A percentile compares a stretch with the other conserved stretches of the same genome.
Evolutionary conservation across 2,888 invertebrate species (phyloP).

Genomic region (Callyntrura sp.): DNA sequence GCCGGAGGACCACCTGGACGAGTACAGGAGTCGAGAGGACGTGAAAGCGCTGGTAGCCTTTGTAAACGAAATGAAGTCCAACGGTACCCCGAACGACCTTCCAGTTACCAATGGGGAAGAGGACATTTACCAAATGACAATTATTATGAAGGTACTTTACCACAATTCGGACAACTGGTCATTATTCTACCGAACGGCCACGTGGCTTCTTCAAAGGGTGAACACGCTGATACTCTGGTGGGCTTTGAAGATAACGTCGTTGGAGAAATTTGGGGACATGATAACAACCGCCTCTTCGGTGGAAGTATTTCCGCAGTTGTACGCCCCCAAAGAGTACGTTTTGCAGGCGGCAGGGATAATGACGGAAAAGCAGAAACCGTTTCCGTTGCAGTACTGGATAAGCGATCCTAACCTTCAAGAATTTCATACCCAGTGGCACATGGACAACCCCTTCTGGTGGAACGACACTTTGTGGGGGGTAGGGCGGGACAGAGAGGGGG

Average conservation of each 20-base stretch:
- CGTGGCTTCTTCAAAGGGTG: slow-evolving; percentile 27
- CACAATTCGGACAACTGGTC: slow-evolving; percentile 41
- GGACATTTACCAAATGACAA: background rate
- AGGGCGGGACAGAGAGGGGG: slow-evolving; percentile 88
- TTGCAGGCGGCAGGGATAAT: background rate
- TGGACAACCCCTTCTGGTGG: slow-evolving; percentile 89
- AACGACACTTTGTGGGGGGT: slow-evolving; percentile 86
- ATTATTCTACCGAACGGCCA: slow-evolving; percentile 43
- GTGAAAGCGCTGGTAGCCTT: background rate
- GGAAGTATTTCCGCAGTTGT: slow-evolving; percentile 58
- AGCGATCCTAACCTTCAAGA: slow-evolving; percentile 90
- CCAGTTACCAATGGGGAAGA: slow-evolving; percentile 13
- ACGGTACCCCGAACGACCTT: background rate
- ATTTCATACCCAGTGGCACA: slow-evolving; percentile 89
- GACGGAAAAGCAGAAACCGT: too few species aligned
- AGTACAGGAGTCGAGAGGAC: slow-evolving; percentile 12
- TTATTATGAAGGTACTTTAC: slow-evolving; percentile 43
- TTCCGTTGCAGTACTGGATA: slow-evolving; percentile 89
- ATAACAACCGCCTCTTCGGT: slow-evolving; percentile 19
- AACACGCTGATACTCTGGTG: slow-evolving; percentile 33
- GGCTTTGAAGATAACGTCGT: background rate
- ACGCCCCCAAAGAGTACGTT: slow-evolving; percentile 23
- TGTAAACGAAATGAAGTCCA: background rate
- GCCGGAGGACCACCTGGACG: slow-evolving; percentile 31
- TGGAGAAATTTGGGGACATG: slow-evolving; percentile 31